Percentiles rank a stretch among this genome's conserved stretches.
Conservation (phyloP, 2,797 vertebrate species). For the Aphelocoma californica region DNA sequence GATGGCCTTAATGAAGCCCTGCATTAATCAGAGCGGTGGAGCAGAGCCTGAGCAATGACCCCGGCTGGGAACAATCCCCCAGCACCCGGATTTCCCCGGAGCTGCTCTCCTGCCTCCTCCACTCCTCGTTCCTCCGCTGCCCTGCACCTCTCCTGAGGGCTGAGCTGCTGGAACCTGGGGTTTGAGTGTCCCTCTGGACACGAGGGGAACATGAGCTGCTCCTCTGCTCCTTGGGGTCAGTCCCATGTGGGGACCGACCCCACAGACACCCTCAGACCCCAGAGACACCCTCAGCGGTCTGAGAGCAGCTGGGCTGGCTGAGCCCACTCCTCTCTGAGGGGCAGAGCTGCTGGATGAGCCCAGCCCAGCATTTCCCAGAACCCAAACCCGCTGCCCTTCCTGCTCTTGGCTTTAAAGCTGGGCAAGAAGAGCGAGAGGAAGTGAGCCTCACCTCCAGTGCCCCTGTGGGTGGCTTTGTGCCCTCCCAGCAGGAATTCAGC, state of each 20-base stretch:
- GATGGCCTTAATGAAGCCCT: neutral
- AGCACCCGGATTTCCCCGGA: neutral
- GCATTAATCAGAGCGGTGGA: neutral
- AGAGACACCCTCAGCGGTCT: neutral
- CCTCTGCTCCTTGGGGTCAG: neutral
- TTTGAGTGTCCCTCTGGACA: neutral
- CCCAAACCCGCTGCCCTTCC: neutral
- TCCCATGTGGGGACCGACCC: neutral
- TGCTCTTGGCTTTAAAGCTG: neutral
- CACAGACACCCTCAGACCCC: neutral
- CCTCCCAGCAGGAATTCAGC: neutral
- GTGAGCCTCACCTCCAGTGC: accelerated
- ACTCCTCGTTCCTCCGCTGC: no score
- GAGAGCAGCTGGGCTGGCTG: neutral
- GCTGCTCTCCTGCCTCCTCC: neutral
- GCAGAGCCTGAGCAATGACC: neutral
- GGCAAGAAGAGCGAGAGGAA: neutral
- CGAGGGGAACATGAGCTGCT: neutral
- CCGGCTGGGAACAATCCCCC: accelerated
- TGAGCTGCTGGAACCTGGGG: neutral
- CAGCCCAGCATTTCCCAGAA: neutral
- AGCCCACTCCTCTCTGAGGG: accelerated
- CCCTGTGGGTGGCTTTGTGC: no score
- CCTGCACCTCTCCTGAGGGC: neutral
- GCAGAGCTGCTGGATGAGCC: neutral